Conservation (phyloP, 2,113 vertebrate species). For the Leucoraja erinaceus region DNA sequence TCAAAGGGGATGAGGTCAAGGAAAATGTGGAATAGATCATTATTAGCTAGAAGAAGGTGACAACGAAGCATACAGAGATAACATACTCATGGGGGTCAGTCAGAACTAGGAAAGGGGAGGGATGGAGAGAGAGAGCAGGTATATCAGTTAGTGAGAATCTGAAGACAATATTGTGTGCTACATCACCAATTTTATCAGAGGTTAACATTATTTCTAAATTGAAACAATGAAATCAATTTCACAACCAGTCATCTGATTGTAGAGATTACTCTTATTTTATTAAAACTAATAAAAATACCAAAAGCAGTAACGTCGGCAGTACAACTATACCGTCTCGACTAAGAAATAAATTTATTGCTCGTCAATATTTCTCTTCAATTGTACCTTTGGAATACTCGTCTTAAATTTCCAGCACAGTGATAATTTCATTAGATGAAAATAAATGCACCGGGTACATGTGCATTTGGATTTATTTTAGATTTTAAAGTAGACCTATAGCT, state of each 20-base stretch:
- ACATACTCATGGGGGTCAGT: too few species aligned
- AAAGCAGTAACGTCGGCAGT: too few species aligned
- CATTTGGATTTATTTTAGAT: neutral
- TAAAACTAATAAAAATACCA: too few species aligned
- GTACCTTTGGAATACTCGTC: neutral
- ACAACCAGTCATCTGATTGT: neutral
- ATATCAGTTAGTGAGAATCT: neutral
- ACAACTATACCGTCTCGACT: neutral
- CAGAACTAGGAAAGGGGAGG: too few species aligned
- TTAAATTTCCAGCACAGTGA: neutral
- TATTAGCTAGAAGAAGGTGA: too few species aligned
- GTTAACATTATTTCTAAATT: neutral
- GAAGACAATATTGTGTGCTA: neutral
- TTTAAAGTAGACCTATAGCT: too few species aligned
- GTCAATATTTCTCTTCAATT: neutral
- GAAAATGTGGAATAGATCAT: too few species aligned
- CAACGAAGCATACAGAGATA: too few species aligned
- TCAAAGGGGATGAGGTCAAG: too few species aligned
- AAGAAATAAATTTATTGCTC: neutral
- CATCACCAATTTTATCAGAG: neutral
- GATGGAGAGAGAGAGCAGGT: too few species aligned
- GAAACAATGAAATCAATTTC: neutral
- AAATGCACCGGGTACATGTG: too few species aligned
- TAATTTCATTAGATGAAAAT: neutral
- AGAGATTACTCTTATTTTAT: neutral